Percentiles rank a stretch among this genome's conserved stretches.
Evolutionary conservation across 2,888 invertebrate genomes (phyloP).

Genomic region (Pteria penguin): DNA sequence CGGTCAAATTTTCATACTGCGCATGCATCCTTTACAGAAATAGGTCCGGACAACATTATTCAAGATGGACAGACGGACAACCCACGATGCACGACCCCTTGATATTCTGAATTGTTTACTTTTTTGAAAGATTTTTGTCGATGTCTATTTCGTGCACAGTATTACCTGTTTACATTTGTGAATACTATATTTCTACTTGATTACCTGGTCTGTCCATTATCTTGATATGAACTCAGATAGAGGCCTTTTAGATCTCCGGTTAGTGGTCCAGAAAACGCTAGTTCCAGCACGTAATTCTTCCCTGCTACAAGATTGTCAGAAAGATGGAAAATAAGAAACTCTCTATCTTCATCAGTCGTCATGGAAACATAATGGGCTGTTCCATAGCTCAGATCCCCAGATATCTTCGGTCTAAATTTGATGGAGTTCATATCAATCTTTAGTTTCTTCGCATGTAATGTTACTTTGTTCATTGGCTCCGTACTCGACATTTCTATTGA

Average conservation of each 20-base stretch:
- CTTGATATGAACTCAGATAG: constrained; percentile 51
- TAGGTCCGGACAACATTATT: too few species aligned
- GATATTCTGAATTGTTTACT: too few species aligned
- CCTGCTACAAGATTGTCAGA: constrained; percentile 83
- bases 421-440: neutral
- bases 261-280: constrained; percentile 86
- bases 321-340: constrained; percentile 82
- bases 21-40: too few species aligned
- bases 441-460: constrained; percentile 20
- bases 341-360: constrained; percentile 48
- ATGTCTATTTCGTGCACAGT: too few species aligned
- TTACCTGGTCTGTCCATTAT: constrained; percentile 28
- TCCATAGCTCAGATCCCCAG: neutral
- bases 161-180: too few species aligned
- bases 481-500: constrained; percentile 25
- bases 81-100: too few species aligned
- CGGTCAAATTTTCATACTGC: too few species aligned
- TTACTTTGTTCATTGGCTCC: constrained; percentile 21
- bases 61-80: too few species aligned
- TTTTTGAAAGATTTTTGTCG: too few species aligned
- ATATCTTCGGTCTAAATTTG: neutral
- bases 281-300: constrained; percentile 85
- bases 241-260: constrained; percentile 80
- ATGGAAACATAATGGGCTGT: neutral
- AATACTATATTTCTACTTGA: neutral